Conservation (phyloP, 2,888 invertebrate genomes). For the Limenitis arthemis region DNA sequence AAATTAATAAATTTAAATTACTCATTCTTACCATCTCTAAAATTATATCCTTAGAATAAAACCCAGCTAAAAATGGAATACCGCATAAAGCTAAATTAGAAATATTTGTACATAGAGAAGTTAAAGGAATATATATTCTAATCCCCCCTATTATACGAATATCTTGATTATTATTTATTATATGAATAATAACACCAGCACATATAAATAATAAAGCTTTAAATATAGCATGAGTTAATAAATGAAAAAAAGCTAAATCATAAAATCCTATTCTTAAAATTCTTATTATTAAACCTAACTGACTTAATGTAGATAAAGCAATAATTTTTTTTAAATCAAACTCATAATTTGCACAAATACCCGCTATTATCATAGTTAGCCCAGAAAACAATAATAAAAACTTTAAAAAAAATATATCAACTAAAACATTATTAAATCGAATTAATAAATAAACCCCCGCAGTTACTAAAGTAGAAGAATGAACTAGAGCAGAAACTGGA, state of each 20-base stretch:
- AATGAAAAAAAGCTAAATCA: slow-evolving; percentile 78
- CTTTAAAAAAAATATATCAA: slow-evolving; percentile 46
- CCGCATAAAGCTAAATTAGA: slow-evolving; percentile 75
- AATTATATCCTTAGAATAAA: slow-evolving; percentile 77
- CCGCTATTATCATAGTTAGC: slow-evolving; percentile 74
- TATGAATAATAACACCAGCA: slow-evolving; percentile 79
- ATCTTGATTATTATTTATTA: slow-evolving; percentile 75
- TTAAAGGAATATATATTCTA: slow-evolving; percentile 62
- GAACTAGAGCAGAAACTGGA: slow-evolving; percentile 54
- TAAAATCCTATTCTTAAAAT: slow-evolving; percentile 69
- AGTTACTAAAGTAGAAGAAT: slow-evolving; percentile 85
- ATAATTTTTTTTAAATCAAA: slow-evolving; percentile 84
- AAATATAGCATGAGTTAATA: slow-evolving; percentile 82
- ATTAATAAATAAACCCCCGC: slow-evolving; percentile 82
- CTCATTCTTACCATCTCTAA: slow-evolving; percentile 69
- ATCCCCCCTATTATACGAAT: slow-evolving; percentile 74
- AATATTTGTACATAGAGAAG: slow-evolving; percentile 68
- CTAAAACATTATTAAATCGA: slow-evolving; percentile 74
- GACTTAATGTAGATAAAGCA: slow-evolving; percentile 83
- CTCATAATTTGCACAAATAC: slow-evolving; percentile 74
- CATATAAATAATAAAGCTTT: slow-evolving; percentile 82
- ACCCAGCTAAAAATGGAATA: slow-evolving; percentile 75
- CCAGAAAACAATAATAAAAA: slow-evolving; percentile 69
- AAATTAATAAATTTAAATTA: slow-evolving; percentile 67
- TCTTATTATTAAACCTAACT: slow-evolving; percentile 81